Base-by-base conservation (phyloP, 2,113 vertebrate species). In the Sinosuthora webbiana region DNA sequence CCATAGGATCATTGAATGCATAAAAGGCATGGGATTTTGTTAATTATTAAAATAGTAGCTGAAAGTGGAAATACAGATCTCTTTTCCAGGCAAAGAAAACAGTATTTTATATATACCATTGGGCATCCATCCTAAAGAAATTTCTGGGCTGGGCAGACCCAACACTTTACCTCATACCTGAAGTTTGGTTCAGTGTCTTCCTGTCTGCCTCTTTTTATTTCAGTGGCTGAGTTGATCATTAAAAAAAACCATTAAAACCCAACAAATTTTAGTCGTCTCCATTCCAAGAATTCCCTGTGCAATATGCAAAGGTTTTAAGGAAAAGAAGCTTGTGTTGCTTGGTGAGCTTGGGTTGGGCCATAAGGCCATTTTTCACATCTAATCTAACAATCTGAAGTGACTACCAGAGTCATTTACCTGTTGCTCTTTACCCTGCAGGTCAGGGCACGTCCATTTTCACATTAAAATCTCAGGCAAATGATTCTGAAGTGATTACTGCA, bases 51-150 rank as follows among this genome's bases (percentile, higher is more conserved):
- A 92, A 27, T 11, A 67, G 42, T 11, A 44, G 21, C 39, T 67
- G 39, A 67, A 28, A 0, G 1, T 44, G 9, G 41, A 78, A 60
- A 49, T n/a, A 41, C 0, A 53, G 22, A 28, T 15, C 5, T 59
- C 39, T 60, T 28, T 60, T 39, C 13, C 21, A 74, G 27, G 50
- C 21, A 41, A 64, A n/a, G 7, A n/a, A n/a, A 44, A 8, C 4
- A 56, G 7, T 20, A 31, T 10, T 11, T 1, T 16, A 8, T 17
- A 1, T 10, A 9, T 9, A 6, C 13, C 2, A 3, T 2, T 60
- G 17, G 23, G 14, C 55, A 70, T 63, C 20, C 16, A 25, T 25
- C 24, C 24, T 28, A 28, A 55, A 78, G 45, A 9, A 28, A 23
- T 41, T 42, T 41, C 44, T 35, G 19, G 7, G n/a, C 23, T 13